These are phyloP conservation scores for Propithecus perrieri DNA, from an alignment of 2,797 vertebrate genomes.

Conservation along the genomic window DNA sequence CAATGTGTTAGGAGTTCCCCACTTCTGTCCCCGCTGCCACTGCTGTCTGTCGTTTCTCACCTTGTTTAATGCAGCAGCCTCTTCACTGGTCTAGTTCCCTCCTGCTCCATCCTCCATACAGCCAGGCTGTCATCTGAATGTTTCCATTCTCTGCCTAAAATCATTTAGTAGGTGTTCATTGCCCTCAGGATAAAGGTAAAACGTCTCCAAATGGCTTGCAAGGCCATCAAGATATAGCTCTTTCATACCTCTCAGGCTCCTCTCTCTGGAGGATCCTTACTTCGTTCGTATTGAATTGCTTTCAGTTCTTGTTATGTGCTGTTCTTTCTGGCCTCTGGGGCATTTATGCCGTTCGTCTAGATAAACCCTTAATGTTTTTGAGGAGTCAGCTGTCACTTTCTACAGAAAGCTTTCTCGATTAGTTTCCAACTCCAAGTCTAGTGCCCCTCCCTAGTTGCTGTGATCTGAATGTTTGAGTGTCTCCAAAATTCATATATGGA, in stretches of 20 bases:
- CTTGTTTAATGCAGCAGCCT: background rate
- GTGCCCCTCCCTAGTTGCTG: background rate
- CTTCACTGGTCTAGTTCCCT: background rate
- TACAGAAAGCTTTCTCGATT: slow-evolving; percentile 18
- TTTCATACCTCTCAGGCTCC: background rate
- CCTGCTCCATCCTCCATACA: background rate
- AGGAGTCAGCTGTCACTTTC: background rate
- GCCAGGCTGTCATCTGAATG: background rate
- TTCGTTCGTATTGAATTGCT: slow-evolving; percentile 14
- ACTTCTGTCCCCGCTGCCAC: background rate
- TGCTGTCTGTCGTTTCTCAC: background rate
- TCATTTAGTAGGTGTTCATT: background rate
- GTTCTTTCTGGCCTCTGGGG: background rate
- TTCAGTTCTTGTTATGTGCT: slow-evolving; percentile 12
- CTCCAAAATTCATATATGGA: background rate
- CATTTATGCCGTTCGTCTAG: slow-evolving; percentile 50
- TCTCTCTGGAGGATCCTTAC: background rate
- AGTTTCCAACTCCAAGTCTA: slow-evolving; percentile 14
- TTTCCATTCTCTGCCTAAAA: background rate
- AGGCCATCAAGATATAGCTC: background rate
- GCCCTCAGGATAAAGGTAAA: slow-evolving; percentile 35
- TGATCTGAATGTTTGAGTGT: background rate
- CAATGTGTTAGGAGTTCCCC: background rate
- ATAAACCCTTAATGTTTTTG: slow-evolving; percentile 40
- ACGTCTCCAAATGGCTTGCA: slow-evolving; percentile 4